Percentiles rank a stretch among this genome's conserved stretches.
phyloP scores from a whole-genome alignment of 1,140 invertebrate genomes.

The Ips nitidus region DNA sequence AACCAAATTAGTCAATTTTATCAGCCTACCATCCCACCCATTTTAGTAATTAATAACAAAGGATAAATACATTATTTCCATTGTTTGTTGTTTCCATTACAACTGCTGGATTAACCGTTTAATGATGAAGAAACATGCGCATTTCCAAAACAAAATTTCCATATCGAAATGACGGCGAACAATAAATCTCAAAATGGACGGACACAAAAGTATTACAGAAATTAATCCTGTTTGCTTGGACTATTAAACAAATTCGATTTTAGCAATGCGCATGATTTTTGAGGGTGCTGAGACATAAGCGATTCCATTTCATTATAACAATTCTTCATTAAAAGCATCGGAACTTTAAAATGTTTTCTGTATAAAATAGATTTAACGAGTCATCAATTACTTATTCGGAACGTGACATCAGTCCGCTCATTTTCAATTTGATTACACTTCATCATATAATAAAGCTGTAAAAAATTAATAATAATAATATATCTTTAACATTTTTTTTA shows the following conservation, averaged over 20 bases:
- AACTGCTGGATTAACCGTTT: too few relatives aligned
- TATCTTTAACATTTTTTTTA: slow-evolving; percentile 45
- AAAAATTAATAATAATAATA: slow-evolving; percentile 40
- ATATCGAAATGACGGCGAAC: slow-evolving; percentile 20
- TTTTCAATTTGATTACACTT: slow-evolving; percentile 26
- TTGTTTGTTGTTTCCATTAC: too few relatives aligned
- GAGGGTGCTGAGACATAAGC: neutral
- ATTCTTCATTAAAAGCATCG: slow-evolving; percentile 16
- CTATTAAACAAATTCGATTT: slow-evolving; percentile 16
- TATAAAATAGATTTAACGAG: slow-evolving; percentile 29
- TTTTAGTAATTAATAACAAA: too few relatives aligned
- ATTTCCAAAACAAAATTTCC: slow-evolving; percentile 1
- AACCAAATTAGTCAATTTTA: too few relatives aligned
- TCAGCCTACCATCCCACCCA: too few relatives aligned
- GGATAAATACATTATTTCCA: too few relatives aligned
- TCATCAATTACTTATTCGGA: neutral
- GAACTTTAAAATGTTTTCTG: slow-evolving; percentile 9
- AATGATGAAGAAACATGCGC: too few relatives aligned
- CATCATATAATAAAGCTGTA: slow-evolving; percentile 34
- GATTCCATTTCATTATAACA: slow-evolving; percentile 12
- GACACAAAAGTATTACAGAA: slow-evolving; percentile 32
- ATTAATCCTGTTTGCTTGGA: slow-evolving; percentile 26
- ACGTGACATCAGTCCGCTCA: neutral
- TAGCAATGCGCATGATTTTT: slow-evolving; percentile 11
- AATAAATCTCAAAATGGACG: slow-evolving; percentile 33